Evolutionary conservation across 1,140 invertebrate species (phyloP), one percentile per base, ranked within the genome.

Genomic region (Mesaphorura yosii): DNA sequence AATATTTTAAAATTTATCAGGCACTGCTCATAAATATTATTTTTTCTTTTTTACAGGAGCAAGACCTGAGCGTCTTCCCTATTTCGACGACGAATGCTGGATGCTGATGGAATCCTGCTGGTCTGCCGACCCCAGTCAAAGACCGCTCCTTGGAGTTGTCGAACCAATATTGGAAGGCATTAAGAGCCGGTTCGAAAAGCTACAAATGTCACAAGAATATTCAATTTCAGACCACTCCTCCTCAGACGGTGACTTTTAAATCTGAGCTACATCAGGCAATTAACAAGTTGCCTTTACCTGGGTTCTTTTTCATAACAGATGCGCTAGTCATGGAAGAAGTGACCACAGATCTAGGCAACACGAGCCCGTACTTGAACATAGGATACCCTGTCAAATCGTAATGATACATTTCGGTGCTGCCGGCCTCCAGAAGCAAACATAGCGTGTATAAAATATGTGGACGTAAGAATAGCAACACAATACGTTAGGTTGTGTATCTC

Each of bases 81-180:
- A 77, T 38, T 89, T 90, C 70, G 78, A 83, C 47, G 77, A 83
- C 46, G 78, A 82, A 31, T 89, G 86, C 66, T 91, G 87, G 87
- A 72, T 76, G 31, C 69, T 93, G 19, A 91, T 91, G 87, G 74
- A 83, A 67, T 77, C 81, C 53, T 91, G 88, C 66, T 91, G 88
- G 88, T 74, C 80, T 41, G 77, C 80, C 6, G 84, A 89, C 49
- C 80, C 87, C 10, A 66, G 70, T 1, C 73, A 78, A 53, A 69
- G 88, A n/a, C 86, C 87, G 0, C 69, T 86, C 27, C 70, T 88
- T 1, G 87, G 86, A 26, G 76, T 84, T 59, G 80, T 91, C 0
- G 78, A 88, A 61, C 75, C 76, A 0, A 71, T 76, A 22, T 71
- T 89, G 2, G 75, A 80, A 60, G 22, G 41, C 17, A 55, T 59